Evolutionary conservation across 1,140 invertebrate genomes (phyloP).

Genomic region (Drosophila subpulchrella): DNA sequence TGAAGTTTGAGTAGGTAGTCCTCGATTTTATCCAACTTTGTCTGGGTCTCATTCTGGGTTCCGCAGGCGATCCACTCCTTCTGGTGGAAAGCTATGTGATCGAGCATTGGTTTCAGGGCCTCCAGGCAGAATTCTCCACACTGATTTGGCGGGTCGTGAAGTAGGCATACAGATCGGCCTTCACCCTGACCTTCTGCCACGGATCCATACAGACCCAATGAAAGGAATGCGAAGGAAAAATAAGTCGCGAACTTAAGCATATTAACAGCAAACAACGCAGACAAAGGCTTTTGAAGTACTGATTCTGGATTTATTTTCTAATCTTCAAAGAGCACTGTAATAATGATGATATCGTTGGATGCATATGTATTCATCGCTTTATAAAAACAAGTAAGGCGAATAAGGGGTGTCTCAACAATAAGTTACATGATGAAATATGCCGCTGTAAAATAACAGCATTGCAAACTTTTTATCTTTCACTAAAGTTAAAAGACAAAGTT

Average conservation of each 20-base stretch:
- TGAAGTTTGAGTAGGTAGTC: neutral
- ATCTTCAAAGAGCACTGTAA: neutral
- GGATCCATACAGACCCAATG: neutral
- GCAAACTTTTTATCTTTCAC: too few relatives aligned
- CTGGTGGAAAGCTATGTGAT: neutral
- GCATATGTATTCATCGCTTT: too few relatives aligned
- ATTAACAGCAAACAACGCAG: neutral
- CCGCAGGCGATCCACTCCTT: neutral
- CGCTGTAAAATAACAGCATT: too few relatives aligned
- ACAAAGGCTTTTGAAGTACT: neutral
- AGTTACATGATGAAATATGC: too few relatives aligned
- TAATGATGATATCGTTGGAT: neutral
- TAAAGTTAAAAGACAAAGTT: too few relatives aligned
- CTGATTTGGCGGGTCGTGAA: slow-evolving; percentile 5
- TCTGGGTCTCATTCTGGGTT: neutral
- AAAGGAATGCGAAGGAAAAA: neutral
- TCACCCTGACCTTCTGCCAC: neutral
- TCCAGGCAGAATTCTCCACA: neutral
- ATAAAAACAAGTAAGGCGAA: too few relatives aligned
- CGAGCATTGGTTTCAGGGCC: neutral
- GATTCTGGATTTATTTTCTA: neutral
- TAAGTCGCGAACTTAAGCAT: neutral
- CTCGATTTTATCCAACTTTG: neutral
- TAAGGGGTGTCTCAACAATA: too few relatives aligned
- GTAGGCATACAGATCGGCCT: neutral